Evolutionary conservation across 2,888 invertebrate genomes (phyloP).

Genomic region (Leptarthrus brevirostris): DNA sequence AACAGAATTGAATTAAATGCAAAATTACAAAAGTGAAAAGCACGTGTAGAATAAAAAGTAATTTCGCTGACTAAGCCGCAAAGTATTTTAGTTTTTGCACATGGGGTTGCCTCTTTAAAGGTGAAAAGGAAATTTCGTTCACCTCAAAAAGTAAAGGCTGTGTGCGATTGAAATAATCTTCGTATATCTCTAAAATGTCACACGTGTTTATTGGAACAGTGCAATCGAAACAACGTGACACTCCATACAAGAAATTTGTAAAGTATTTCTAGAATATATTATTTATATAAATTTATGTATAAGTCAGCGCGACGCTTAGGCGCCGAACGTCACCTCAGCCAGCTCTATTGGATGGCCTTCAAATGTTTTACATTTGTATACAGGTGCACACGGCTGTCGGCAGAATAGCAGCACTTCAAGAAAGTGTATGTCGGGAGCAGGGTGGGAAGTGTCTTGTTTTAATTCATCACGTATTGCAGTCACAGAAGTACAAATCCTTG

Average conservation of each 20-base stretch:
- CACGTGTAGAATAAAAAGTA: too few species aligned
- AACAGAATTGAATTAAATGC: too few species aligned
- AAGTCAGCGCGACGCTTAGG: conserved; percentile 46
- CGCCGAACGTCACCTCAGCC: conserved; percentile 50
- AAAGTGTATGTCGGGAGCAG: neutral
- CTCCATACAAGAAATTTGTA: conserved; percentile 10
- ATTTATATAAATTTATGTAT: conserved; percentile 34
- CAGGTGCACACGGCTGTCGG: conserved; percentile 33
- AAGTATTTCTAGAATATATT: conserved; percentile 37
- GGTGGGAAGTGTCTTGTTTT: neutral
- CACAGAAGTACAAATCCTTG: neutral
- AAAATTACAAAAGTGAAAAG: too few species aligned
- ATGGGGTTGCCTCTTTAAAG: too few species aligned
- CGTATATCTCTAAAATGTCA: conserved; percentile 14
- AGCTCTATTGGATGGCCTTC: conserved; percentile 51
- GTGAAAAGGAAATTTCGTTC: too few species aligned
- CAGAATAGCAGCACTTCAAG: neutral
- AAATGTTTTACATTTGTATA: conserved; percentile 47
- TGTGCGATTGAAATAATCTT: too few species aligned
- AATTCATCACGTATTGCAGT: neutral
- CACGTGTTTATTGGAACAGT: neutral
- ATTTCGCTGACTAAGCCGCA: too few species aligned
- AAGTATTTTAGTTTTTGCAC: too few species aligned
- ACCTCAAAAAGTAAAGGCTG: too few species aligned
- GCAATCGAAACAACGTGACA: conserved; percentile 28